Conservation (phyloP, 2,113 vertebrate species). For the Naja naja region DNA sequence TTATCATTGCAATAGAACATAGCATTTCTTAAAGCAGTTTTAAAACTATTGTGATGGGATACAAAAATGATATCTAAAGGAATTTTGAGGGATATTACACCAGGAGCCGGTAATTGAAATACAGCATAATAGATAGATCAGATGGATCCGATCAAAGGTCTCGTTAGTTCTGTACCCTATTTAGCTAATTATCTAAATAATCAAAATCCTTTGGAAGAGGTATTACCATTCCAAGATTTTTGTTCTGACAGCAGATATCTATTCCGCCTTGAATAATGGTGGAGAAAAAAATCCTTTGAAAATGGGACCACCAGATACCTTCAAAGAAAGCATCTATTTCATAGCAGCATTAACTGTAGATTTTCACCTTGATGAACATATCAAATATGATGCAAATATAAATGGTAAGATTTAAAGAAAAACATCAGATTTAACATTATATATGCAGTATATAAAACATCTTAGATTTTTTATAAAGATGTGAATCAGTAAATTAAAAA, state of each 20-base stretch:
- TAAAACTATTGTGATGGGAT: background rate
- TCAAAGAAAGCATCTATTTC: background rate
- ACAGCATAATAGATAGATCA: background rate
- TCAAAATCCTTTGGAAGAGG: background rate
- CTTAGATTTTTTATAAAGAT: background rate
- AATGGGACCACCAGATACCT: background rate
- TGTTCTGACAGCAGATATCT: background rate
- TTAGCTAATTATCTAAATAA: background rate
- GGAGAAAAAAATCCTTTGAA: background rate
- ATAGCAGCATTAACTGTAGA: background rate
- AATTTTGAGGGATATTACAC: background rate
- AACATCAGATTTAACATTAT: background rate
- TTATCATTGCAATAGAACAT: slow-evolving; percentile 11
- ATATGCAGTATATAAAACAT: background rate
- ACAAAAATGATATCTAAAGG: background rate
- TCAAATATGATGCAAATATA: background rate
- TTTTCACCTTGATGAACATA: background rate
- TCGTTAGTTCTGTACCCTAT: background rate
- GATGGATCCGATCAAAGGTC: background rate
- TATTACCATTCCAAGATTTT: background rate
- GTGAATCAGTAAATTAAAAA: background rate
- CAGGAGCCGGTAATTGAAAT: background rate
- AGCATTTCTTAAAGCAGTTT: background rate
- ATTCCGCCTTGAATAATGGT: background rate
- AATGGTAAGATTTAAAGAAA: slow-evolving; percentile 31